phyloP scores from a whole-genome alignment of 2,797 vertebrate species.

The Salarias fasciatus region DNA sequence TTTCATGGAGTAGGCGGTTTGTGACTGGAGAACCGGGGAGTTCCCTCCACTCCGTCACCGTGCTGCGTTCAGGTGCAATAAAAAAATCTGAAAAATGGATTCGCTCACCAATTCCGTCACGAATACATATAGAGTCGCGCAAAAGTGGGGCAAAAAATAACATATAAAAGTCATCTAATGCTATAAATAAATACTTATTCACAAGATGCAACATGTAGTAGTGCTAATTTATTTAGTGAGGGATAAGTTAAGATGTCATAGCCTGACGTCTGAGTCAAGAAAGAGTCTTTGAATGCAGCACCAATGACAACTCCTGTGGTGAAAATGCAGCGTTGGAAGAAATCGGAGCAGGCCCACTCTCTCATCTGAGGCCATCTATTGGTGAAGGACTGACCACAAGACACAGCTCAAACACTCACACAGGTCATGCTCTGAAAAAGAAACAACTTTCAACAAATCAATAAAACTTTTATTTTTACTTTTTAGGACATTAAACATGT shows the following conservation, averaged over 20 bases:
- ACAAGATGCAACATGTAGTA: no score
- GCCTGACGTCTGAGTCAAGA: fast-evolving
- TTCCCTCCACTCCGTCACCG: conserved; percentile 49
- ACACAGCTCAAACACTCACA: background rate
- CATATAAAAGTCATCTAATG: no score
- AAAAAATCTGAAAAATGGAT: background rate
- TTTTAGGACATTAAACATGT: no score
- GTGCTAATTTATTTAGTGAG: no score
- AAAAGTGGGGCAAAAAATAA: no score
- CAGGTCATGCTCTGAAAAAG: background rate
- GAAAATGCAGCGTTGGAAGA: conserved; percentile 39
- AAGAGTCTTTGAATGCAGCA: conserved; percentile 41
- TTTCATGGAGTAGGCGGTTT: conserved; percentile 50
- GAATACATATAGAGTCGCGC: background rate
- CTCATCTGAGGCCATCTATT: conserved; percentile 45
- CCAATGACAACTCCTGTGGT: conserved; percentile 24
- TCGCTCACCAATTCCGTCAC: background rate
- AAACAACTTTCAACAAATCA: no score
- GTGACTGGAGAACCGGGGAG: conserved; percentile 49
- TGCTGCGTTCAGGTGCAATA: conserved; percentile 7
- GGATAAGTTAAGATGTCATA: no score
- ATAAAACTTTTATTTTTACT: no score
- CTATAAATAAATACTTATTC: no score
- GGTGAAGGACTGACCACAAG: conserved; percentile 16
- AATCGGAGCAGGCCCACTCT: background rate